Conservation (phyloP, 2,113 vertebrate genomes). For the Apteryx owenii region DNA sequence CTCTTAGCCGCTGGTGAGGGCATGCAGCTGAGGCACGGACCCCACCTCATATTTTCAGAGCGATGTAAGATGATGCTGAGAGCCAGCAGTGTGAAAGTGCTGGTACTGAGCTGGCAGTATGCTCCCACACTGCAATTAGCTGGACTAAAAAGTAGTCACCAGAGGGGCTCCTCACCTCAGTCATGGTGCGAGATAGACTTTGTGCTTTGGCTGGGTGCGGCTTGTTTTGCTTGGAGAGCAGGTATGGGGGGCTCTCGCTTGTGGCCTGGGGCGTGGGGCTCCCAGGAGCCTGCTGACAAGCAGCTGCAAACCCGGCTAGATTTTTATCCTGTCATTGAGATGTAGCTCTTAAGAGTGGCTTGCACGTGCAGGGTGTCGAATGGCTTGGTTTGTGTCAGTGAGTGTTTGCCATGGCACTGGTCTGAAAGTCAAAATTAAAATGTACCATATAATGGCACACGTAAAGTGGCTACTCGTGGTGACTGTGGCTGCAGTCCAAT, state of each 20-base stretch:
- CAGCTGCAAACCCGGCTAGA: not conserved
- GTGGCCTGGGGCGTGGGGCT: not conserved
- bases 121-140: not conserved
- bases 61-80: not conserved
- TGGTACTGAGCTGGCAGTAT: not conserved
- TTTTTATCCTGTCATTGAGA: not conserved
- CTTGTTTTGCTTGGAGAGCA: not conserved
- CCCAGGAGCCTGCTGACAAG: not conserved
- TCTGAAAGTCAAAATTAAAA: not conserved
- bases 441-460: rapidly evolving
- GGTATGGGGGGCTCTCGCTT: not conserved
- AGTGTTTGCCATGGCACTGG: not conserved
- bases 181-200: not conserved
- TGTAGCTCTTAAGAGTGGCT: not conserved
- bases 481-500: not conserved
- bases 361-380: not conserved
- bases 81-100: not conserved
- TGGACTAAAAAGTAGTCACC: not conserved
- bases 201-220: not conserved
- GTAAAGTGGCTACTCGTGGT: not conserved
- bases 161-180: not conserved
- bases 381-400: not conserved
- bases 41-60: rapidly evolving
- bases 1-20: not conserved
- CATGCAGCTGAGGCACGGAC: not conserved